A percentile compares a stretch with the other conserved stretches of the same genome.
phyloP scores from a whole-genome alignment of 2,113 vertebrate genomes.

The Podarcis raffonei region DNA sequence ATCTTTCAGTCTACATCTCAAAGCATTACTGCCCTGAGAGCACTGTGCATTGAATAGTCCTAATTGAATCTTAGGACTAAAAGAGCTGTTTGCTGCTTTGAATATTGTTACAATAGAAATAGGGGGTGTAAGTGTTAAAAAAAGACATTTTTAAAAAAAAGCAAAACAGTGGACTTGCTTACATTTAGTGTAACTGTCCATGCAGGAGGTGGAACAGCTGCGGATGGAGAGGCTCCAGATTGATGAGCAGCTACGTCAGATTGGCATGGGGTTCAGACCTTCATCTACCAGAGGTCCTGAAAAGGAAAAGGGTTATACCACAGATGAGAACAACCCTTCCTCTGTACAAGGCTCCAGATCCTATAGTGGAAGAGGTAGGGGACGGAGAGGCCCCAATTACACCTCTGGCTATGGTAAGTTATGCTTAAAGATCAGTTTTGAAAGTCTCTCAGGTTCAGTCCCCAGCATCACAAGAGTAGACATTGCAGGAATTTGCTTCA shows the following conservation, averaged over 20 bases:
- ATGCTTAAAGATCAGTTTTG: neutral
- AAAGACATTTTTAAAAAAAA: neutral
- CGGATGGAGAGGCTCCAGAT: slow-evolving; percentile 96
- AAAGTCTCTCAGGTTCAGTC: too few relatives aligned
- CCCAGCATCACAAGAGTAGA: too few relatives aligned
- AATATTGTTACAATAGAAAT: neutral
- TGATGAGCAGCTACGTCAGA: slow-evolving; percentile 95
- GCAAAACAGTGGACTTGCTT: neutral
- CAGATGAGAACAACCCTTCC: slow-evolving; percentile 84
- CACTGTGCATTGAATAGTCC: neutral
- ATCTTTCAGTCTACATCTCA: neutral
- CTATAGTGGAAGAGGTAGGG: slow-evolving; percentile 92
- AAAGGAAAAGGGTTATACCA: slow-evolving; percentile 87
- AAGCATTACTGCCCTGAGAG: neutral
- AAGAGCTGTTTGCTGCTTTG: neutral
- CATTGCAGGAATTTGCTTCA: too few relatives aligned
- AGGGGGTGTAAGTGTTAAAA: neutral
- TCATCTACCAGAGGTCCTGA: slow-evolving; percentile 80
- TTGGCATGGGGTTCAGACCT: slow-evolving; percentile 93
- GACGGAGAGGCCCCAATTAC: slow-evolving; percentile 91
- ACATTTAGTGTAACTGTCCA: slow-evolving; percentile 15
- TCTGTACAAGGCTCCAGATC: slow-evolving; percentile 88
- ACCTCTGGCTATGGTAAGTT: slow-evolving; percentile 90
- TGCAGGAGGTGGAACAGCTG: slow-evolving; percentile 96
- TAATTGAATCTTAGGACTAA: neutral